Base-by-base conservation (phyloP, 2,888 invertebrate species). In the Rhogogaster chlorosoma region DNA sequence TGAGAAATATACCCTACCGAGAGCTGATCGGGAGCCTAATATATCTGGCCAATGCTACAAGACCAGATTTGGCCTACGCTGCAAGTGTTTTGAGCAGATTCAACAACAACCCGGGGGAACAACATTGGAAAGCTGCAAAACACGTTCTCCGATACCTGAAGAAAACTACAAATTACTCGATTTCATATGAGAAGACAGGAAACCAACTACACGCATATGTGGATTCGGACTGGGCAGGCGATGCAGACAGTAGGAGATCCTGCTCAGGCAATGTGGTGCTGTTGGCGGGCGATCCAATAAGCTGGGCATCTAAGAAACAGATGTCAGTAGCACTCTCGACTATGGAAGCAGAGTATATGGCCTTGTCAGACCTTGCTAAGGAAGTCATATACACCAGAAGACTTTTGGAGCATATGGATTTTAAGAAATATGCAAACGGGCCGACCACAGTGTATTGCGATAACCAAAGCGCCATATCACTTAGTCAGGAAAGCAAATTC, bases 21-120 rank as follows among this genome's bases (percentile, higher is more conserved):
- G 88, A 88, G 84, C 71, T 88, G 32, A 22, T 88, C 0, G 88
- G 89, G 0, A 84, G 86, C 1, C 53, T 89, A 18, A 88, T 89
- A 45, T 88, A 88, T 49, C 78, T 89, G 49, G 84, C 88, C 1
- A 87, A 86, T 22, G 85, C 85, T 0, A 88, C 87, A 5, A 84
- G 86, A 1, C 88, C 88, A 0, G 88, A 89, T 53, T 87, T 88
- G 61, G 86, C 87, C 0, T 87, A 86, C 45, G 87, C 88, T 0
- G 87, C 86, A 1, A 87, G 73, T 22, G 80, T 64, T 9, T 77
- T 88, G 22, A 88, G 88, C 71, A 49, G 86, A 18, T 89, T 88
- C 36, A 71, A 9, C 71, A 71, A 71, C 3, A 71, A 71, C 12
- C 71, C 71, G 67, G 67, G 67, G 12, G 67, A 71, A 18, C 84